These are phyloP conservation scores for Circaetus gallicus DNA, from an alignment of 2,113 vertebrate species.

Conservation along the genomic window DNA sequence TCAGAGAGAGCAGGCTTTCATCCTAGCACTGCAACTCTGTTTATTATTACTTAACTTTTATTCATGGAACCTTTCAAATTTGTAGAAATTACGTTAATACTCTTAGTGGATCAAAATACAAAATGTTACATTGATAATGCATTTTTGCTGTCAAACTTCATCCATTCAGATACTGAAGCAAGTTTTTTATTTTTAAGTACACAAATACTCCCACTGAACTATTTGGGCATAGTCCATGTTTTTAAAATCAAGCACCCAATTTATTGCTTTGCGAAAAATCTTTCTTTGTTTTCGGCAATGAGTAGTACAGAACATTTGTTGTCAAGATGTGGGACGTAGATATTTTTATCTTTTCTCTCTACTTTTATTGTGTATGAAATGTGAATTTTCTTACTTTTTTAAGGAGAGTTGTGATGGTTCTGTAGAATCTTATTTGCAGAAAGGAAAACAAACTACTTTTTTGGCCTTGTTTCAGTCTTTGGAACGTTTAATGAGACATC, in stretches of 20 bases:
- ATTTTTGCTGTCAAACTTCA: background rate
- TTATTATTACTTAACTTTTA: background rate
- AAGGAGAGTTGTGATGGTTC: background rate
- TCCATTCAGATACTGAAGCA: background rate
- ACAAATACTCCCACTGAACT: background rate
- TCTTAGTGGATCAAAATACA: background rate
- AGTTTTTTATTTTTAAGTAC: background rate
- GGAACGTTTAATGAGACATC: constrained; percentile 87
- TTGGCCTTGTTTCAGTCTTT: constrained; percentile 78
- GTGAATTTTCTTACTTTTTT: background rate
- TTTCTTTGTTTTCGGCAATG: background rate
- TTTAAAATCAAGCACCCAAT: background rate
- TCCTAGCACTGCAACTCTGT: background rate
- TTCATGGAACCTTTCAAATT: background rate
- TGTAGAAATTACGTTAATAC: background rate
- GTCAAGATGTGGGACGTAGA: background rate
- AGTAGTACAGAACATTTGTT: background rate
- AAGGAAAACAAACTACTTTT: background rate
- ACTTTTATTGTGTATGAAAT: background rate
- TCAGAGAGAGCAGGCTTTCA: background rate
- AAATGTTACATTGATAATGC: background rate
- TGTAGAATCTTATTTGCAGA: background rate
- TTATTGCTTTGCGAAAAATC: background rate
- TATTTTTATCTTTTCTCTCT: background rate
- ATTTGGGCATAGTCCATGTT: background rate